Percentiles rank a stretch among this genome's conserved stretches.
These are phyloP conservation scores for Peromyscus aztecus DNA, from an alignment of 2,797 vertebrate species.

Conservation along the genomic window DNA sequence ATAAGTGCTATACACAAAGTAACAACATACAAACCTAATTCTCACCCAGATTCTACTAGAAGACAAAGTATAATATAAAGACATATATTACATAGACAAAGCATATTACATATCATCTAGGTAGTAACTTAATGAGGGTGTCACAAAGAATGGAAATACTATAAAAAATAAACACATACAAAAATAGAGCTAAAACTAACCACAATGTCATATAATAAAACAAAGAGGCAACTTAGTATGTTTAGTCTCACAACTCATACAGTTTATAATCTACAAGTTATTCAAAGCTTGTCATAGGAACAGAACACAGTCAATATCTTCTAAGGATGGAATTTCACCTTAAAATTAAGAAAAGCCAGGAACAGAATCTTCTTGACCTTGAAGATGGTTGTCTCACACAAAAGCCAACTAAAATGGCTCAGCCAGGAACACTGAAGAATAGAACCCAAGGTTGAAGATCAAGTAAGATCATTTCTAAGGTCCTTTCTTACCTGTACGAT, in stretches of 20 bases:
- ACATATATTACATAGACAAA: neutral
- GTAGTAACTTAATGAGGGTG: neutral
- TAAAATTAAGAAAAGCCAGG: constrained; percentile 51
- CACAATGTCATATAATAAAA: constrained; percentile 8
- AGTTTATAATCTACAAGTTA: constrained; percentile 41
- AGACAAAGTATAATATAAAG: neutral
- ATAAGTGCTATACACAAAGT: constrained; percentile 21
- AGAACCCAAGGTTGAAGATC: neutral
- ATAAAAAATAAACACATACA: neutral
- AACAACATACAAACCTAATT: constrained; percentile 25
- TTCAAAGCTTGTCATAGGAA: neutral
- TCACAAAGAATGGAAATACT: neutral
- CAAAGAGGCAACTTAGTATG: neutral
- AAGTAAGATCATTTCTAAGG: constrained; percentile 15
- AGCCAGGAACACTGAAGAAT: neutral
- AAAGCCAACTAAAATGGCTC: neutral
- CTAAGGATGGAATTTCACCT: constrained; percentile 35
- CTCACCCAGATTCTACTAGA: neutral
- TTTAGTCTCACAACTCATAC: neutral
- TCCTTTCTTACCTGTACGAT: neutral
- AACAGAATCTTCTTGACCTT: neutral
- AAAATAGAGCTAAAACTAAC: neutral
- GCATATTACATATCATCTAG: neutral
- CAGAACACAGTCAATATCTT: constrained; percentile 20
- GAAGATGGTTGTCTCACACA: neutral